Evolutionary conservation across 2,797 vertebrate species (phyloP).

Genomic region (Glossophaga mutica): DNA sequence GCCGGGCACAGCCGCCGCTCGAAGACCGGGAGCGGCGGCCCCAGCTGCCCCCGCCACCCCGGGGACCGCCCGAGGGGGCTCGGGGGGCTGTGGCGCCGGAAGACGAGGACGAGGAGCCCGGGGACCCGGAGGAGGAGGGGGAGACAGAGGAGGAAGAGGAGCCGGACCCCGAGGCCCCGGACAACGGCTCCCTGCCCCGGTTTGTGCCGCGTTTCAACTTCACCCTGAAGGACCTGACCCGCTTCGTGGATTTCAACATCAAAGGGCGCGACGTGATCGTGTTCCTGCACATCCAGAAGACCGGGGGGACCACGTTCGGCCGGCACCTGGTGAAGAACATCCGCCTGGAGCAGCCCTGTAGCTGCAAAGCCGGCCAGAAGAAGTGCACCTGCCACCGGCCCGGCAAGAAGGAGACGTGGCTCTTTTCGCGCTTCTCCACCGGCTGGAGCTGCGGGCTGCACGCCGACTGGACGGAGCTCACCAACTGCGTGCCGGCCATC

Average conservation of each 20-base stretch:
- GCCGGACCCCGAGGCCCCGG: conserved; percentile 87
- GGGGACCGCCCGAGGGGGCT: conserved; percentile 79
- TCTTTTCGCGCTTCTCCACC: conserved; percentile 97
- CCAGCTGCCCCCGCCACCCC: conserved; percentile 80
- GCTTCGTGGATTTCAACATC: conserved; percentile 94
- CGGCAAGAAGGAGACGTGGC: conserved; percentile 96
- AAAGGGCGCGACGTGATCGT: conserved; percentile 95
- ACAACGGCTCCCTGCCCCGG: conserved; percentile 83
- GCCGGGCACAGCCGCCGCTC: conserved; percentile 1
- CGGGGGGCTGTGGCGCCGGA: conserved; percentile 79
- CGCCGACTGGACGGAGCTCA: conserved; percentile 98
- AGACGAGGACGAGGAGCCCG: conserved; percentile 81
- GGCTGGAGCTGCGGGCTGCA: conserved; percentile 99
- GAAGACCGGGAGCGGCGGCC: conserved; percentile 47
- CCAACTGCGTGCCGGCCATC: conserved; percentile 95
- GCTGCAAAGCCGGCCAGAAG: conserved; percentile 96
- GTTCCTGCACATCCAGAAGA: conserved; percentile 98
- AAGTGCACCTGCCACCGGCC: conserved; percentile 97
- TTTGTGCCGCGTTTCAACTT: conserved; percentile 89
- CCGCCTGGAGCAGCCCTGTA: conserved; percentile 94
- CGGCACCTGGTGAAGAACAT: conserved; percentile 97
- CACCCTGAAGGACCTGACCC: conserved; percentile 89
- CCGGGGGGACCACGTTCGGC: conserved; percentile 97
- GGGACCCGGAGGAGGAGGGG: conserved; percentile 78
- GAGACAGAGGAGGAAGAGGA: conserved; percentile 86